Base-by-base conservation (phyloP, 2,797 vertebrate species). In the Dipus sagitta region DNA sequence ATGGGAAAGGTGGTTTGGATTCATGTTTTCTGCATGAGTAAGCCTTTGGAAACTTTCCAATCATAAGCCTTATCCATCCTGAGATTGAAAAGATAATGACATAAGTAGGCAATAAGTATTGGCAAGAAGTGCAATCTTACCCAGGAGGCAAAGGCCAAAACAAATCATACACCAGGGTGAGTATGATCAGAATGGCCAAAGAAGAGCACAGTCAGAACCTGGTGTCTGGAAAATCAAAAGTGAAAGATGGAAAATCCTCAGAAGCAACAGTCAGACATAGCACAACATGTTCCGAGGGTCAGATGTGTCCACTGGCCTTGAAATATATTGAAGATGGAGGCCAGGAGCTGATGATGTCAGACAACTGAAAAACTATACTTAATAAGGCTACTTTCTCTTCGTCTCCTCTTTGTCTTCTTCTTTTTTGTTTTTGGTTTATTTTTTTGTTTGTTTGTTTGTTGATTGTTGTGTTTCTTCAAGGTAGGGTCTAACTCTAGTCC, bases 161-260 rank as follows among this genome's bases (percentile, higher is more conserved):
- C 64, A 70, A 34, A n/a, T 24, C 86, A 75, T 62, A n/a, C 6
- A 52, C 34, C 54, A 71, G 52, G n/a, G 60, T 82, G 47, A 23
- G 81, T n/a, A 54, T 4, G 30, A 32, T 2, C 17, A 42, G 77
- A 79, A 52, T 52, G 2, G 52, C n/a, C 70, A 79, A 70, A 60
- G 20, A 23, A 38, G 85, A 90, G 81, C 18, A 47, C 13, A 93
- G 17, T 32, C 85, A 82, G 90, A 82, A 91, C 42, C 23, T 71
- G 60, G 54, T 11, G 17, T 54, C 3, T 32, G 72, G 70, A 12
- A 74, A 72, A 64, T 34, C n/a, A 74, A 70, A 78, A 30, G 23
- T 1, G 52, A 91, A 86, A 77, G 67, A 10, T 54, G 84, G 80
- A 68, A 54, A 11, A 76, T 23, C 15, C 65, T 23, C 24, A 82